phyloP scores from a whole-genome alignment of 2,113 vertebrate genomes.

The Syngnathus typhle region DNA sequence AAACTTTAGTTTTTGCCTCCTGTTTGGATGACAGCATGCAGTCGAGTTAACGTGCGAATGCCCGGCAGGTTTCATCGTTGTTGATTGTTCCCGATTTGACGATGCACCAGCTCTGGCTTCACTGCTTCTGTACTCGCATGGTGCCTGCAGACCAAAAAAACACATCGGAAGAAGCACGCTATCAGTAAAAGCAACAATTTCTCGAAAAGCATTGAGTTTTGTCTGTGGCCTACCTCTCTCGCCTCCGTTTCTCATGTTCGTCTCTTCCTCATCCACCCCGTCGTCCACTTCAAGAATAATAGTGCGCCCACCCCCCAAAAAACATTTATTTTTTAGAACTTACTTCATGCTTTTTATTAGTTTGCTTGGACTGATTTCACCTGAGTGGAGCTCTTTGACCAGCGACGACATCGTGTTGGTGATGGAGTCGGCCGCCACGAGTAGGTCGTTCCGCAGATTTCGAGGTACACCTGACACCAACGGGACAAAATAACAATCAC shows the following conservation, averaged over 20 bases:
- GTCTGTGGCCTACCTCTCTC: constrained; percentile 76
- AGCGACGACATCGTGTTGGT: constrained; percentile 94
- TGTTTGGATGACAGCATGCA: constrained; percentile 72
- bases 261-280: constrained; percentile 77
- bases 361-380: constrained; percentile 56
- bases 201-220: not conserved
- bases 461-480: constrained; percentile 77
- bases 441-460: constrained; percentile 88
- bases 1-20: constrained; percentile 20
- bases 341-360: not conserved
- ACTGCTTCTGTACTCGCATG: constrained; percentile 67
- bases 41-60: constrained; percentile 68
- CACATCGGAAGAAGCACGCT: not conserved
- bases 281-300: constrained; percentile 76
- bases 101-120: constrained; percentile 53
- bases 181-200: not conserved
- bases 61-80: constrained; percentile 47
- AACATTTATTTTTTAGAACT: not conserved
- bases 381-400: constrained; percentile 95
- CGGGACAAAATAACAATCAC: no score
- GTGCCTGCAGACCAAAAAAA: constrained; percentile 44
- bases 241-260: constrained; percentile 84
- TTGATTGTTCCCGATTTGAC: constrained; percentile 51
- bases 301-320: not conserved
- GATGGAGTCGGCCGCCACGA: constrained; percentile 93